Base-by-base conservation (phyloP, 1,140 invertebrate species). In the Drosophila pseudoananassae region DNA sequence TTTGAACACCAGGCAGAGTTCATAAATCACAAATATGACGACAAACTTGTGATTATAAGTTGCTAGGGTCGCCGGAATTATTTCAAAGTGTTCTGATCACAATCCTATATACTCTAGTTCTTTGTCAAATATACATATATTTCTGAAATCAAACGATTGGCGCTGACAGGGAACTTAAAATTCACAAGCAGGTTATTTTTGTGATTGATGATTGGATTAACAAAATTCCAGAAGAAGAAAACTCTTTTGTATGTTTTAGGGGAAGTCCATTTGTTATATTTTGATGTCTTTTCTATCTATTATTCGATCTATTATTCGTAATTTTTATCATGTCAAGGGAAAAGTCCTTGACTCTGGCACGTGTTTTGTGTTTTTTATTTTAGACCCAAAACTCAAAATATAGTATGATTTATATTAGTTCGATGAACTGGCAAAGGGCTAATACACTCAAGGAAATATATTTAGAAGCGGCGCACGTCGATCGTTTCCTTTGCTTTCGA, bases 381-480 rank as follows among this genome's bases (percentile, higher is more conserved):
- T 6, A 14, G 4, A 5, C 5, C 5, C 9, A 20, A 20, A 20
- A 6, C 23, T 23, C 43, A 17, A 43, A 15, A 9, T 20, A 46
- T 23, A 20, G 17, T 17, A 1, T 17, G 8, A 46, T 46, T 10
- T 20, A 17, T 46, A 46, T 4, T 46, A 9, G 17, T 52, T 33
- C 56, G 43, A 33, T 49, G 59, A 66, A 66, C 59, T 51, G 4
- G 12, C 43, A 15, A 36, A 50, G 25, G 17, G 45, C 14, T n/a
- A 29, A 40, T 25, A 10, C 25, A 17, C 23, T n/a, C 4, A 14
- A 46, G 12, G 10, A 9, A 46, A 46, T 10, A 46, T 12, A 36
- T 4, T 36, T 12, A 46, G 15, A 46, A 20, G 43, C 15, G 43
- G 43, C 43, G 17, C 43, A 20, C 43, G 43, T 46, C 43, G 2